Evolutionary conservation across 1,140 invertebrate species (phyloP), one percentile per base, ranked within the genome.

Genomic region (Trichonephila inaurata): DNA sequence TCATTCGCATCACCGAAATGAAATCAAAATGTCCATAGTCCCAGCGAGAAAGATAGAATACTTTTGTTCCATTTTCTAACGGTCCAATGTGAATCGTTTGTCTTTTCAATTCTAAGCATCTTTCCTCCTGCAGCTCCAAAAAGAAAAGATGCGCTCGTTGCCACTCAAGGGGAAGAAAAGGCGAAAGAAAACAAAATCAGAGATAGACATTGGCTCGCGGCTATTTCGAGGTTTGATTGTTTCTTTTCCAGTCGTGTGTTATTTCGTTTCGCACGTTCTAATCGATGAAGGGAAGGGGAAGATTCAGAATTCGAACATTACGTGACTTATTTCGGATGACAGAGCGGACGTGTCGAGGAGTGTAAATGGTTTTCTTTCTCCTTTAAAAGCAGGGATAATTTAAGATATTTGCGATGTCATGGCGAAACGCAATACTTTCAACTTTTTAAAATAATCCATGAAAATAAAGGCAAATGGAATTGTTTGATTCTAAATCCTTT

Each of bases 181-280:
- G 69, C 64, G 64, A 66, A 66, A 66, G 64, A 2, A 64, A 66
- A 66, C 64, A 16, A 19, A 64, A 66, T 10, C 21, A n/a, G 51
- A 51, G 51, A 51, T 51, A 51, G 51, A 51, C 51, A 51, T 51
- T 51, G 51, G 21, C 64, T 66, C 0, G n/a, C 14, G 24, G 69
- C 28, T 72, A 72, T 72, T 72, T 72, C 69, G 69, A 72, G 69
- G 69, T 33, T 24, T 28, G 69, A 72, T 72, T 72, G 69, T 64
- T 64, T 16, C n/a, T 64, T 64, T 64, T 64, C 14, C 19, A 18
- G 7, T 40, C 33, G 33, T 40, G 33, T 64, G 64, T 12, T 66
- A 66, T 66, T 66, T 66, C 21, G 21, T 66, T 66, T 66, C 64
- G 24, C 69, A 33, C 69, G 69, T 33, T 28, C 28, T 72, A 33